phyloP scores from a whole-genome alignment of 2,113 vertebrate species.

The Cyphomyrus discorhynchus region DNA sequence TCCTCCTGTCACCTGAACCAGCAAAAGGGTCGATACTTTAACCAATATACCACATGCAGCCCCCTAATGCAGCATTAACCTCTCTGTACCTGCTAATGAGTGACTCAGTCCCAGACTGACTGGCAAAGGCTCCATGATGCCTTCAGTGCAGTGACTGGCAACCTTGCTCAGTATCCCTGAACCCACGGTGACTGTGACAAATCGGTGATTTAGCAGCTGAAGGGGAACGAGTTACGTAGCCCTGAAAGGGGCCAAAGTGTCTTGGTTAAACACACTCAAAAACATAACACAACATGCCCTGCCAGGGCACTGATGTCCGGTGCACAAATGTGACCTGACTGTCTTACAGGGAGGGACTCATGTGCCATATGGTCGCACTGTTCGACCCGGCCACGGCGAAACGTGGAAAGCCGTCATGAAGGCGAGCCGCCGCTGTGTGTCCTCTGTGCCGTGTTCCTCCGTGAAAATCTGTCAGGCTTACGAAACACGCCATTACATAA shows the following conservation, averaged over 20 bases:
- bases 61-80: background rate
- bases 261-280: constrained; percentile 12
- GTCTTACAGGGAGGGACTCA: constrained; percentile 32
- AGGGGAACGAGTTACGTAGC: background rate
- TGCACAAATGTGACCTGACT: constrained; percentile 41
- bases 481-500: constrained; percentile 52
- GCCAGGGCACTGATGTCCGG: constrained; percentile 24
- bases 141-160: background rate
- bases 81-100: background rate
- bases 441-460: constrained; percentile 10
- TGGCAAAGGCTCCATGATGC: background rate
- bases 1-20: background rate
- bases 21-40: background rate
- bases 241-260: background rate
- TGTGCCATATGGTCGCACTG: constrained; percentile 35
- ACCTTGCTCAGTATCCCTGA: background rate
- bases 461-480: constrained; percentile 49
- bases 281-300: background rate
- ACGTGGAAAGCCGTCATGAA: constrained; percentile 21
- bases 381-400: constrained; percentile 11
- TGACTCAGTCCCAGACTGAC: background rate
- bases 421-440: background rate
- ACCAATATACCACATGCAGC: background rate
- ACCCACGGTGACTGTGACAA: background rate
- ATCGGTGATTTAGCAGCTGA: constrained; percentile 13